phyloP scores from a whole-genome alignment of 2,113 vertebrate genomes.

The Vidua chalybeata region DNA sequence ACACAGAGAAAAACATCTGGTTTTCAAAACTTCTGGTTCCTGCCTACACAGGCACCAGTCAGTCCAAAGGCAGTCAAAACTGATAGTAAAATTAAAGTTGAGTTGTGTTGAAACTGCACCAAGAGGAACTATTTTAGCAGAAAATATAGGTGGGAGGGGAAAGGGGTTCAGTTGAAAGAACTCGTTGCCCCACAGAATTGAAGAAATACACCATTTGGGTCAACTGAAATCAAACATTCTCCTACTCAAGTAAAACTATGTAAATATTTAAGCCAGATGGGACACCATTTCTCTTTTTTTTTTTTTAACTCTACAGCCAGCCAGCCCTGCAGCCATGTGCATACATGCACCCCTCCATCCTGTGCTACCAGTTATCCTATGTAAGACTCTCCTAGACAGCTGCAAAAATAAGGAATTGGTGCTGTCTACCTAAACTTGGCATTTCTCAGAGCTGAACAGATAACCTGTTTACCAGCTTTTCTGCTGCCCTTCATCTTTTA shows the following conservation, averaged over 20 bases:
- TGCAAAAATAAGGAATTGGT: not conserved
- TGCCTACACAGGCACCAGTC: not conserved
- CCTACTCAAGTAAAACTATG: not conserved
- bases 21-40: not conserved
- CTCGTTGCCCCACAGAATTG: accelerated
- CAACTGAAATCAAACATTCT: not conserved
- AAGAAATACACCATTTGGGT: not conserved
- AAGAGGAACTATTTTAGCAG: not conserved
- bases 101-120: not conserved
- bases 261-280: constrained; percentile 41
- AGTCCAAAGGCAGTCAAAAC: not conserved
- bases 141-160: not conserved
- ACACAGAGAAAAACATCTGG: not conserved
- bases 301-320: not conserved
- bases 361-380: not conserved
- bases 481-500: not conserved
- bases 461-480: not conserved
- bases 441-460: not conserved
- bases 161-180: not conserved
- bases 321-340: not conserved
- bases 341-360: not conserved
- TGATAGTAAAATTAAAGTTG: not conserved
- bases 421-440: not conserved
- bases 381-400: not conserved
- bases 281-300: not conserved